Evolutionary conservation across 2,113 vertebrate genomes (phyloP), one percentile per base, ranked within the genome.

Genomic region (Etia nguti): DNA sequence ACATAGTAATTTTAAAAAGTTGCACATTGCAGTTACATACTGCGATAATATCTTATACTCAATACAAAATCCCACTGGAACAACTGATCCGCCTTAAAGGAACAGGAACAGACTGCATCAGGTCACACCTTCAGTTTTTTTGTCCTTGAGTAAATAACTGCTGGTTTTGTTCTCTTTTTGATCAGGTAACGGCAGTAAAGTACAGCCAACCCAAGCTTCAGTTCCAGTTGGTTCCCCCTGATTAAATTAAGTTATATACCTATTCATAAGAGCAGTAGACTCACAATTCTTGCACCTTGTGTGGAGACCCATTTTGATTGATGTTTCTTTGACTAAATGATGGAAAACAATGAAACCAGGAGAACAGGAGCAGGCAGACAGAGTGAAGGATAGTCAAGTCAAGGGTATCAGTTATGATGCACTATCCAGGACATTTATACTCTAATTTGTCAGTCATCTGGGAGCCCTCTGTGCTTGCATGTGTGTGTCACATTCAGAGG

Each of bases 401-500:
- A 89, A 80, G 82, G 79, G 55, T 83, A 84, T 50, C 24, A 81
- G 84, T 82, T 86, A 22, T 90, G 89, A 92, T 20, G 77, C 73
- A 90, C 22, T n/a, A 80, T 90, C 65, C 84, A 77, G 81, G 79
- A 90, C 93, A 86, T 80, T 89, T 65, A 83, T 62, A 85, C 83
- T 85, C 60, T 82, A 88, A 92, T 86, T 85, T 70, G 54, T 88
- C 81, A 82, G 60, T 89, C 89, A 85, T 79, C 62, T 60, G 88
- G 89, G 90, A 90, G 48, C 13, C 52, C 20, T 57, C 46, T 82
- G 13, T 85, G 79, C 41, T 36, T 24, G 50, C 81, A 56, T 79
- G 85, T n/a, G 4, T 82, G 68, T 91, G 79, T 88, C 85, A 89
- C 85, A 88, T 88, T 82, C 50, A 91, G 87, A 93, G 90, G 88